These are phyloP conservation scores for Semnornis frantzii DNA, from an alignment of 2,113 vertebrate genomes.

Conservation along the genomic window DNA sequence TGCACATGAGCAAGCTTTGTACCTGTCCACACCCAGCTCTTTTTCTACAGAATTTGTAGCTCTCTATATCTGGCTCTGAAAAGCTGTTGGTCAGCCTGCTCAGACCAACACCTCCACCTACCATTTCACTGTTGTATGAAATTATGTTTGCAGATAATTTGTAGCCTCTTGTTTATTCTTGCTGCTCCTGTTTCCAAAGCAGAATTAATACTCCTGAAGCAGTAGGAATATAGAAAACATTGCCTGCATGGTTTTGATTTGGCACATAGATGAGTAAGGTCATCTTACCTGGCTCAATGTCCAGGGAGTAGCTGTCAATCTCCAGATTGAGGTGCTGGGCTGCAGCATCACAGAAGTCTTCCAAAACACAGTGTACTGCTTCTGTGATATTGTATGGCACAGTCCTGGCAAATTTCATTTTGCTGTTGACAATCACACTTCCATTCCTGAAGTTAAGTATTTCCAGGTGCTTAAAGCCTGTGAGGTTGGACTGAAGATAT, in stretches of 20 bases:
- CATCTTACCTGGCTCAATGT: slow-evolving; percentile 87
- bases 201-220: not conserved
- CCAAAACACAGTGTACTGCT: slow-evolving; percentile 85
- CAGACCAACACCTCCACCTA: too few species aligned
- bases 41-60: not conserved
- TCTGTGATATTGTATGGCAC: slow-evolving; percentile 90
- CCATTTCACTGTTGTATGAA: not conserved
- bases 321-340: slow-evolving; percentile 80
- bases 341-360: slow-evolving; percentile 84
- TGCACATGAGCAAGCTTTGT: not conserved
- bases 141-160: not conserved
- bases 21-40: not conserved
- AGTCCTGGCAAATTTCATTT: slow-evolving; percentile 85
- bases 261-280: not conserved
- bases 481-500: slow-evolving; percentile 88
- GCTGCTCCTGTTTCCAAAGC: not conserved
- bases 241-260: not conserved
- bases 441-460: slow-evolving; percentile 92
- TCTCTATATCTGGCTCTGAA: not conserved
- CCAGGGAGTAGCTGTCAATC: slow-evolving; percentile 89
- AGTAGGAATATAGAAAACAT: not conserved
- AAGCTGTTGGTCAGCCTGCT: not conserved
- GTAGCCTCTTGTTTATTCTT: not conserved
- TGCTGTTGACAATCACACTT: slow-evolving; percentile 93
- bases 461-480: slow-evolving; percentile 92